Evolutionary conservation across 2,888 invertebrate genomes (phyloP).

Genomic region (Limnephilus rhombicus): DNA sequence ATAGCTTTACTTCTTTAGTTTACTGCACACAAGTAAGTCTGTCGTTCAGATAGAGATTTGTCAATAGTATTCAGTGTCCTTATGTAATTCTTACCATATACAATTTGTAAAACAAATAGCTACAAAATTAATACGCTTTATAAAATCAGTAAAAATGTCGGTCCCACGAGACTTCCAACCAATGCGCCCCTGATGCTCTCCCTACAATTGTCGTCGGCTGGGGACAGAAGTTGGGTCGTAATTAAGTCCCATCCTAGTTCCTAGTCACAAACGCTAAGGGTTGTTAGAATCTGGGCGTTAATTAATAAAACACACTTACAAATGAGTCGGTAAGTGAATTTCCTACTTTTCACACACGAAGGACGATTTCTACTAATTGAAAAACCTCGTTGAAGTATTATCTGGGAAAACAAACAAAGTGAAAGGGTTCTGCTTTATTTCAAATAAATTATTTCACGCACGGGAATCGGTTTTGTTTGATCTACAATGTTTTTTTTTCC

Average conservation of each 20-base stretch:
- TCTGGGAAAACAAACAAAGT: neutral
- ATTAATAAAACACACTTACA: conserved; percentile 39
- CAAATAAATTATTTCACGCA: neutral
- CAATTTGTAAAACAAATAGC: too few relatives aligned
- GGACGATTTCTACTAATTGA: neutral
- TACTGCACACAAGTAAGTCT: too few relatives aligned
- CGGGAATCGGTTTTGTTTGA: neutral
- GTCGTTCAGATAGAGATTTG: too few relatives aligned
- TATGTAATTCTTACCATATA: too few relatives aligned
- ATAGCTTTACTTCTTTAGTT: too few relatives aligned
- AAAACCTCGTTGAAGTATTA: neutral
- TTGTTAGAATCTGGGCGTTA: conserved; percentile 28
- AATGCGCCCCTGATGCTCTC: neutral
- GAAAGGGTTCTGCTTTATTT: neutral
- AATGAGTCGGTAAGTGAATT: conserved; percentile 36
- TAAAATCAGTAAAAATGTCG: too few relatives aligned
- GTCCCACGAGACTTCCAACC: neutral
- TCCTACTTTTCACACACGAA: neutral
- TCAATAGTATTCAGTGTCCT: too few relatives aligned
- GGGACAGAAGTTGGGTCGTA: conserved; percentile 33
- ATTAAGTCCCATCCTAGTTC: conserved; percentile 20
- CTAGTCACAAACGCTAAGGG: conserved; percentile 20
- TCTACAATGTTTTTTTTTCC: neutral
- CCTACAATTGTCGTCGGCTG: neutral
- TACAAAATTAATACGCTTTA: too few relatives aligned